These are phyloP conservation scores for Uria aalge DNA, from an alignment of 2,113 vertebrate genomes.

Conservation along the genomic window DNA sequence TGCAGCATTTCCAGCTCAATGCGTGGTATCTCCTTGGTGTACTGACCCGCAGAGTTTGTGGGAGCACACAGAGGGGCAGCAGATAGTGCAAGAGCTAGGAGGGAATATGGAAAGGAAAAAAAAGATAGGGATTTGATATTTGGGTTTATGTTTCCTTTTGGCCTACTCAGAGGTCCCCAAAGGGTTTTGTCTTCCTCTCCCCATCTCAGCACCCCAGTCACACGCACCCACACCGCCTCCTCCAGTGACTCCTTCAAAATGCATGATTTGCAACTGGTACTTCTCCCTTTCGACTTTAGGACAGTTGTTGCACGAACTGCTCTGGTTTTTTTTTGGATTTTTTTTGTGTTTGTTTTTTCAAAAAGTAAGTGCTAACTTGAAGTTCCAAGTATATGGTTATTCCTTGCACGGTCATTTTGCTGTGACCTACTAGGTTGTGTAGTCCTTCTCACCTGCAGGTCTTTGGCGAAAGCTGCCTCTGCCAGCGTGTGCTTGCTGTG, in stretches of 20 bases:
- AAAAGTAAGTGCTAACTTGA: neutral
- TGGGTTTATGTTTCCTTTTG: neutral
- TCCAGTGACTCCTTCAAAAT: neutral
- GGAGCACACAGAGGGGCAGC: neutral
- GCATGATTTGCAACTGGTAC: neutral
- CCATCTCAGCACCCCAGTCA: neutral
- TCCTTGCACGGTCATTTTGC: neutral
- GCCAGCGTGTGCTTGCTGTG: neutral
- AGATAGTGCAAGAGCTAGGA: neutral
- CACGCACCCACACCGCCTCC: neutral
- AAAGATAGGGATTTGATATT: neutral
- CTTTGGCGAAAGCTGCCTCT: neutral
- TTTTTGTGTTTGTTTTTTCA: neutral
- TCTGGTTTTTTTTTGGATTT: neutral
- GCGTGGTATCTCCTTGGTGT: neutral
- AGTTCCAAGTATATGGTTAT: neutral
- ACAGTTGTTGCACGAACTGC: neutral
- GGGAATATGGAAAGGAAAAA: neutral
- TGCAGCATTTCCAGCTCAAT: neutral
- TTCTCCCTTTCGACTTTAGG: neutral
- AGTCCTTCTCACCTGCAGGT: accelerated
- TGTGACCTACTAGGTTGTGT: accelerated
- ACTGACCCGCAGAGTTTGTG: neutral
- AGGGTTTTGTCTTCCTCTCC: neutral
- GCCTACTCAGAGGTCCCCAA: neutral